Conservation (phyloP, 2,113 vertebrate species). For the Misgurnus anguillicaudatus region DNA sequence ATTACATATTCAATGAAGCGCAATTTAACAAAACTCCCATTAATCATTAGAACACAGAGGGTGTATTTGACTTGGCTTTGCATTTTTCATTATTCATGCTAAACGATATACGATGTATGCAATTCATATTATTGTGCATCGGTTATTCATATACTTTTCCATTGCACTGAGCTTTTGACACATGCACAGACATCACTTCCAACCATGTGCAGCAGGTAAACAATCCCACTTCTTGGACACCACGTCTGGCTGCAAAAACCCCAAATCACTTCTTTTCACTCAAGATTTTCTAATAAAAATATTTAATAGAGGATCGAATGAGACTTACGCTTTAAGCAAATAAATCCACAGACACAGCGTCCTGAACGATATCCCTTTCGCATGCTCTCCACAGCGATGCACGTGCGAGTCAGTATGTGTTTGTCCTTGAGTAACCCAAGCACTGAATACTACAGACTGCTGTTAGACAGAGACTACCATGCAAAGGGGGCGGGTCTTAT, state of each 20-base stretch:
- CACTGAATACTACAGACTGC: conserved; percentile 35
- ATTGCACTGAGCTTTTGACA: conserved; percentile 25
- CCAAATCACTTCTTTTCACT: not conserved
- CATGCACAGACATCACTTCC: conserved; percentile 22
- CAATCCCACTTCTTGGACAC: not conserved
- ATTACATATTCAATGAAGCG: not conserved
- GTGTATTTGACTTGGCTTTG: conserved; percentile 9
- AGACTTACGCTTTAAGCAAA: conserved; percentile 27
- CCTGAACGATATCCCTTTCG: not conserved
- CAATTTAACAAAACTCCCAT: not conserved
- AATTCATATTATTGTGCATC: not conserved
- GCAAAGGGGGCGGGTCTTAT: conserved; percentile 47
- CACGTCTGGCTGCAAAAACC: not conserved
- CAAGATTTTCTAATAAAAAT: not conserved
- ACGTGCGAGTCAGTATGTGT: conserved; percentile 36
- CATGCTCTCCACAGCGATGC: not conserved
- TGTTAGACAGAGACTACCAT: conserved; percentile 42
- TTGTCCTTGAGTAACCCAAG: conserved; percentile 40
- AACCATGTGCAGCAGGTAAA: conserved; percentile 37
- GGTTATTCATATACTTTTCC: not conserved
- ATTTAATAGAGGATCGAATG: not conserved
- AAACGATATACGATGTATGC: not conserved
- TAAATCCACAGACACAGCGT: conserved; percentile 28
- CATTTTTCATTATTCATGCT: not conserved
- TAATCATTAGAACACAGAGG: conserved; percentile 14